These are phyloP conservation scores for Urocolius indicus DNA, from an alignment of 2,113 vertebrate species.

Conservation along the genomic window DNA sequence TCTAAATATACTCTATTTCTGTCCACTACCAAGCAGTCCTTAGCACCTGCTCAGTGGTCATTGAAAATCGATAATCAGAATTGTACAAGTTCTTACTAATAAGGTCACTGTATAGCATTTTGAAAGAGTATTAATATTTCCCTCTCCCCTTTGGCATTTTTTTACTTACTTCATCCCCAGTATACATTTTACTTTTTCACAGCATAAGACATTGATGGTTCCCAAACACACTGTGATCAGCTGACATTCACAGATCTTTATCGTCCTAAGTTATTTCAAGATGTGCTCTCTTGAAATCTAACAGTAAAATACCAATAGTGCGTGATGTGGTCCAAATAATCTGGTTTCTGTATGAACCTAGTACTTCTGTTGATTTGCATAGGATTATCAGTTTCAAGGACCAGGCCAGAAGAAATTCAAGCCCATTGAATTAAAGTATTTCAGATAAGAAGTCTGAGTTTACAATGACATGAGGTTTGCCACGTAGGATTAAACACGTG, in stretches of 20 bases:
- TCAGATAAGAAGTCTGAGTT: background rate
- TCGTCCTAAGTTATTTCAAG: background rate
- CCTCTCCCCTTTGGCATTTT: background rate
- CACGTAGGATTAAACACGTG: background rate
- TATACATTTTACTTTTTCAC: background rate
- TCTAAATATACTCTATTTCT: background rate
- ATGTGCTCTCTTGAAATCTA: background rate
- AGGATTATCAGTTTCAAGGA: background rate
- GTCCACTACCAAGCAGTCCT: background rate
- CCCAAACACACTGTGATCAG: background rate
- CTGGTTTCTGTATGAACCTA: background rate
- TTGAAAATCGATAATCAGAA: slow-evolving; percentile 23
- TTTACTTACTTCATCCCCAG: background rate
- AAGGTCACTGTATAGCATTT: background rate
- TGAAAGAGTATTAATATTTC: background rate
- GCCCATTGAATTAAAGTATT: background rate
- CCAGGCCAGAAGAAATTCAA: background rate
- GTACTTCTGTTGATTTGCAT: background rate
- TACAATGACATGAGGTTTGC: background rate
- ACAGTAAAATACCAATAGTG: background rate
- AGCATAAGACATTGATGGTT: background rate
- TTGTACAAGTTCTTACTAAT: background rate
- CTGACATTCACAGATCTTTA: background rate
- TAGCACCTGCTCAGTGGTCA: background rate
- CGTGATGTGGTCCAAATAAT: background rate